A percentile compares a stretch with the other conserved stretches of the same genome.
Conservation (phyloP, 2,797 vertebrate species). For the Anguilla pacifica region DNA sequence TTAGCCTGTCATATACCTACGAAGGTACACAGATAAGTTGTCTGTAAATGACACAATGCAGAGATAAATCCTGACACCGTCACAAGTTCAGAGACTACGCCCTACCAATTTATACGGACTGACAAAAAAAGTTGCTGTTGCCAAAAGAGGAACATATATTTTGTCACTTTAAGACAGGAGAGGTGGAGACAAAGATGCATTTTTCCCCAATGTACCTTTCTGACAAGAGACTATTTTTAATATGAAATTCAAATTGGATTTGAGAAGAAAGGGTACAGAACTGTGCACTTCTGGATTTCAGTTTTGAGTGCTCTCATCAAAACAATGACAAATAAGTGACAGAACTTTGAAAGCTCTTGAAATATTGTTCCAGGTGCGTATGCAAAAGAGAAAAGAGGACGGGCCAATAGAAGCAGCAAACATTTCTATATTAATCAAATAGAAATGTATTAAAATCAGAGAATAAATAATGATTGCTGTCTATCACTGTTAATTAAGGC, state of each 20-base stretch:
- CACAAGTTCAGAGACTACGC: neutral
- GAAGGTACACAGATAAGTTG: neutral
- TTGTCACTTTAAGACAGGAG: neutral
- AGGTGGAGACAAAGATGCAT: neutral
- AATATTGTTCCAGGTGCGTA: neutral
- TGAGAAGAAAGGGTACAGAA: neutral
- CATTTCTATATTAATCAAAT: neutral
- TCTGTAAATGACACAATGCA: neutral
- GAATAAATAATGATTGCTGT: neutral
- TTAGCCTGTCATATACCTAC: neutral
- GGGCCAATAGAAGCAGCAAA: neutral
- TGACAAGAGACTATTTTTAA: neutral
- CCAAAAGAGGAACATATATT: neutral
- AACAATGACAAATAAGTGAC: neutral
- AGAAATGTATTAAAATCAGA: neutral
- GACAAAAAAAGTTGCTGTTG: neutral
- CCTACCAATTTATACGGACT: neutral
- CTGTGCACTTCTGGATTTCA: neutral
- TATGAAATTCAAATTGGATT: neutral
- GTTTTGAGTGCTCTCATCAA: neutral
- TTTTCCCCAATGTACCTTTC: neutral
- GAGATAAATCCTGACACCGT: neutral
- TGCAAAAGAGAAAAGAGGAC: neutral
- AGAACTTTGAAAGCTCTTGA: neutral
- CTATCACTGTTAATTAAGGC: neutral